These are phyloP conservation scores for Rhea pennata DNA, from an alignment of 2,113 vertebrate species.

Conservation along the genomic window DNA sequence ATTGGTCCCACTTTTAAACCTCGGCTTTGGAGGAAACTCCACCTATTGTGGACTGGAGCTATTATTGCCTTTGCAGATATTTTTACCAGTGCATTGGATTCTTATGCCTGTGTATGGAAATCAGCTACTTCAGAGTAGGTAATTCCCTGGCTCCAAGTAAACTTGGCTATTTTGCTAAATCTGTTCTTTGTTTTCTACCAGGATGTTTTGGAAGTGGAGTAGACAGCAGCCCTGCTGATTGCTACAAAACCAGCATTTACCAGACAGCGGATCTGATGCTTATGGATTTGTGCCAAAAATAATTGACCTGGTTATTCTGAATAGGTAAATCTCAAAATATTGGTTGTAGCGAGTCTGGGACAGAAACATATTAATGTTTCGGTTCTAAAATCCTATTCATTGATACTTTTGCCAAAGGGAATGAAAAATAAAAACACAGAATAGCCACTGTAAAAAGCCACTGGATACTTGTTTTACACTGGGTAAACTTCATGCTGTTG, in stretches of 20 bases:
- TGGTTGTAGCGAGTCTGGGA: neutral
- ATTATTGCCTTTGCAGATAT: neutral
- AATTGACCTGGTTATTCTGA: conserved; percentile 40
- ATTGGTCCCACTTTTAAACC: neutral
- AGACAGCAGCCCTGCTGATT: neutral
- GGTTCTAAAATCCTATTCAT: conserved; percentile 35
- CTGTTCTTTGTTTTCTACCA: conserved; percentile 49
- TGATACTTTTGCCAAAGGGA: conserved; percentile 24
- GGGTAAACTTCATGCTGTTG: neutral
- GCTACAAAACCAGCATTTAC: conserved; percentile 37
- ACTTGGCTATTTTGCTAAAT: conserved; percentile 33
- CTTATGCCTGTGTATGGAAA: neutral
- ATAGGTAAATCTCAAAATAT: conserved; percentile 37
- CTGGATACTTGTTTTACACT: neutral
- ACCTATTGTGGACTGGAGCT: neutral
- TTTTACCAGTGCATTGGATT: neutral
- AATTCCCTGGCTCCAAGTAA: neutral
- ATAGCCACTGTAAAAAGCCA: neutral
- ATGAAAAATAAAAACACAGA: conserved; percentile 23
- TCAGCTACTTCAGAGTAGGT: neutral
- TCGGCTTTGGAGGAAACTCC: neutral
- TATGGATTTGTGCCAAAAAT: conserved; percentile 49
- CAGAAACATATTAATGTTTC: conserved; percentile 13
- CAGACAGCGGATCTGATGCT: conserved; percentile 51
- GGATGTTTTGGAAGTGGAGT: conserved; percentile 46